Base-by-base conservation (phyloP, 1,140 invertebrate species). In the Muscidifurax raptorellus region DNA sequence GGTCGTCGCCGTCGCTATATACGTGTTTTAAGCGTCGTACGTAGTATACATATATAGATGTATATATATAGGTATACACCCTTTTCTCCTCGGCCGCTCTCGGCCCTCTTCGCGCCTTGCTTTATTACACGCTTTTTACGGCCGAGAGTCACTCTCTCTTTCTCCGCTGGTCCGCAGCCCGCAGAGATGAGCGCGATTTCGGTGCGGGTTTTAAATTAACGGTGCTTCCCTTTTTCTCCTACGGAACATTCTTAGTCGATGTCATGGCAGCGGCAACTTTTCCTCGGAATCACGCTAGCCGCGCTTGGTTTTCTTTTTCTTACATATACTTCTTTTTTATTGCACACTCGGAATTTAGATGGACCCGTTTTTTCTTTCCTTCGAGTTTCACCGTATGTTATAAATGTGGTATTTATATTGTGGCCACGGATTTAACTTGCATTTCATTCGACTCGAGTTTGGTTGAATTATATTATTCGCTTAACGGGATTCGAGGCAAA, bases 201-300 rank as follows among this genome's bases (percentile, higher is more conserved):
- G 78, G n/a, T n/a, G n/a, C 25, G 36, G 66, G 9, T 30, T 66
- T 71, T 80, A 69, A 80, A 80, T 69, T 67, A 47, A 79, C 77
- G 52, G 59, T n/a, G n/a, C 25, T 71, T 40, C 12, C 25, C 18
- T 12, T 40, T 67, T 79, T 25, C 36, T 10, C 22, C 18, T 30
- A n/a, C n/a, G n/a, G n/a, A 32, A n/a, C 59, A 32, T 52, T 78
- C 59, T 77, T 77, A 30, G 44, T 25, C 40, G 40, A 52, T 28
- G 74, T 59, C 30, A 27, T 27, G 4, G 32, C 5, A 32, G 32
- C 18, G 18, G 18, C 52, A 4, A 59, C 18, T 18, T 59, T n/a
- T 59, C 6, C 22, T 59, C 22, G n/a, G 25, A 52, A 52, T 52
- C 15, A 52, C 47, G 47, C 47, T 59, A 3, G 44, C 1, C 44